These are phyloP conservation scores for Hirtodrosophila duncani DNA, from an alignment of 2,888 invertebrate genomes.

Conservation along the genomic window DNA sequence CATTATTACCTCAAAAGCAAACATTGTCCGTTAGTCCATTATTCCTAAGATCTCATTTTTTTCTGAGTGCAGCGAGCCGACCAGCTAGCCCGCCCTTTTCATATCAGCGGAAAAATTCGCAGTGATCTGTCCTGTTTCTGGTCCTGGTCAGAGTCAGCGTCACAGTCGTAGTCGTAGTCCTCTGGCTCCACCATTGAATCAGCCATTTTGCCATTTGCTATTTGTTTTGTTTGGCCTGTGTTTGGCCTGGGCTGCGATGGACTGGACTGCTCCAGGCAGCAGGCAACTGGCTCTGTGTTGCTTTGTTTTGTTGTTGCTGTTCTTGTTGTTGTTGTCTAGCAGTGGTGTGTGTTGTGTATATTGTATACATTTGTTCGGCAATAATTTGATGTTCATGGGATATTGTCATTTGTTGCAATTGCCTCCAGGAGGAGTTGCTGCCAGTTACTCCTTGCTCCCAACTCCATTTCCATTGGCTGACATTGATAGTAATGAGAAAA, in stretches of 20 bases:
- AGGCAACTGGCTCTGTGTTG: background rate
- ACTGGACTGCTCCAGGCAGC: constrained; percentile 9
- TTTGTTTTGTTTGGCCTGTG: constrained; percentile 36
- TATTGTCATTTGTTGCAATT: constrained; percentile 42
- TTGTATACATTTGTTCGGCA: constrained; percentile 44
- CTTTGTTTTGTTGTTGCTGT: constrained; percentile 19
- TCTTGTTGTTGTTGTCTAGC: constrained; percentile 15
- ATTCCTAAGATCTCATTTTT: no score
- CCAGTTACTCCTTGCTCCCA: no score
- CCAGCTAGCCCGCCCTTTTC: constrained; percentile 20
- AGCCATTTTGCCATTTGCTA: constrained; percentile 29
- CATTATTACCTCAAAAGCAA: no score
- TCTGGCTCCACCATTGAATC: no score
- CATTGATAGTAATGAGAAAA: constrained; percentile 4
- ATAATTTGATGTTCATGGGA: constrained; percentile 52
- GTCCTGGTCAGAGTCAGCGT: background rate
- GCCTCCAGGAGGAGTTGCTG: constrained; percentile 1
- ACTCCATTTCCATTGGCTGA: no score
- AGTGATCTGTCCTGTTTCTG: constrained; percentile 38
- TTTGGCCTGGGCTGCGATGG: no score
- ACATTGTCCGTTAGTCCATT: no score
- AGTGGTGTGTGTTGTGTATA: constrained; percentile 22
- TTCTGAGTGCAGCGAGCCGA: no score
- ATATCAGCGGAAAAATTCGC: constrained; percentile 31
- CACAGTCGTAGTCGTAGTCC: constrained; percentile 8